Base-by-base conservation (phyloP, 2,113 vertebrate species). In the Litocranius walleri region DNA sequence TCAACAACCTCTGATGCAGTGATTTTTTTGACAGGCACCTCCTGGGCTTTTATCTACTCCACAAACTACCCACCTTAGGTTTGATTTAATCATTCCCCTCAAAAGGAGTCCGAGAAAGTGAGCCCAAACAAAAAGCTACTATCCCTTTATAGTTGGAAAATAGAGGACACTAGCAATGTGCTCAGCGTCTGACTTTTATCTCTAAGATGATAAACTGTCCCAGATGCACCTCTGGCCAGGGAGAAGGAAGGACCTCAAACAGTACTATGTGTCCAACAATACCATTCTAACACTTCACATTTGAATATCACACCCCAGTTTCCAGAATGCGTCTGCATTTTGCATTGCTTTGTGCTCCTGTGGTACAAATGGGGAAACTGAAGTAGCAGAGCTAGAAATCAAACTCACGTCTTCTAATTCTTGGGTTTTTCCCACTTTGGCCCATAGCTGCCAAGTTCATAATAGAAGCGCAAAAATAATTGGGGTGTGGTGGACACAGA, bases 1-100 rank as follows among this genome's bases (percentile, higher is more conserved):
- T 97, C 96, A 97, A 6, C 94, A 94, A 92, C 93, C 95, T 97
- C 88, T 82, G 82, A 95, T 93, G 77, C 80, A 29, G 25, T 97
- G 36, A n/a, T 81, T 97, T 97, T 94, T 96, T 96, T 84, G 45
- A 94, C 54, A 90, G 4, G 0, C 91, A 91, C 40, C 87, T 90
- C 27, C 56, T 92, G 85, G 54, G 54, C 97, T 83, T 97, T 97
- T 98, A 95, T 80, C 88, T 88, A 33, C 30, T 97, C 84, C 33
- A 89, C 89, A 94, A 95, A 96, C 81, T 62, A 96, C 62, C 52
- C 25, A 59, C 14, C 6, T 40, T 97, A 88, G 50, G 54, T 25
- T 54, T 52, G 64, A 59, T 96, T 94, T 98, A 95, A 95, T 96
- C 85, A 50, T 86, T 87, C 97, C 80, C 57, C 33, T 95, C 86